phyloP scores from a whole-genome alignment of 1,140 invertebrate species.

The Trypoxylus dichotomus region DNA sequence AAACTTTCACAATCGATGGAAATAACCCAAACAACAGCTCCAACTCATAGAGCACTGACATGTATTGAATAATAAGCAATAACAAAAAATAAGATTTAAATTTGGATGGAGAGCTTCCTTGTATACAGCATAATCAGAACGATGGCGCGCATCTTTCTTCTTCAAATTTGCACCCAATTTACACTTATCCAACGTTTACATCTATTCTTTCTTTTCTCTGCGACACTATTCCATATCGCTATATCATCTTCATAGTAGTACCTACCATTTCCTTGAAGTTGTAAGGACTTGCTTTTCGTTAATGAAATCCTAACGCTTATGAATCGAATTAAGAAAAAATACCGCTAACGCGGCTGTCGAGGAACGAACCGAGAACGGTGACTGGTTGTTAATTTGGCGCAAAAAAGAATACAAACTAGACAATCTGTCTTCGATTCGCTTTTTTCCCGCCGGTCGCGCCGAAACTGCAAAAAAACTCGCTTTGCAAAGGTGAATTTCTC shows the following conservation, averaged over 20 bases:
- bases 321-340: neutral
- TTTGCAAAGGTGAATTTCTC: neutral
- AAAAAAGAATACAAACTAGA: neutral
- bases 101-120: too few relatives aligned
- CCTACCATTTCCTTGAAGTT: neutral
- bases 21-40: too few relatives aligned
- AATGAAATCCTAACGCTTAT: neutral
- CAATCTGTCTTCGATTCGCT: constrained; percentile 1
- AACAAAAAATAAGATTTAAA: too few relatives aligned
- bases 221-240: too few relatives aligned
- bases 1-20: too few relatives aligned
- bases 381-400: neutral
- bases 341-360: neutral
- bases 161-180: too few relatives aligned
- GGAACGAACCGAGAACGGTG: neutral
- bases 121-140: too few relatives aligned
- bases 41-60: too few relatives aligned
- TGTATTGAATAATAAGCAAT: too few relatives aligned
- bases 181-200: too few relatives aligned
- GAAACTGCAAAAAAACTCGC: neutral
- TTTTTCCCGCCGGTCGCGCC: neutral
- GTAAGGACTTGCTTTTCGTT: neutral
- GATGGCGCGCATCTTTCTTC: too few relatives aligned
- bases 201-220: too few relatives aligned
- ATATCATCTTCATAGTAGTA: neutral